A percentile compares a stretch with the other conserved stretches of the same genome.
phyloP scores from a whole-genome alignment of 2,113 vertebrate genomes.

The Progne subis region DNA sequence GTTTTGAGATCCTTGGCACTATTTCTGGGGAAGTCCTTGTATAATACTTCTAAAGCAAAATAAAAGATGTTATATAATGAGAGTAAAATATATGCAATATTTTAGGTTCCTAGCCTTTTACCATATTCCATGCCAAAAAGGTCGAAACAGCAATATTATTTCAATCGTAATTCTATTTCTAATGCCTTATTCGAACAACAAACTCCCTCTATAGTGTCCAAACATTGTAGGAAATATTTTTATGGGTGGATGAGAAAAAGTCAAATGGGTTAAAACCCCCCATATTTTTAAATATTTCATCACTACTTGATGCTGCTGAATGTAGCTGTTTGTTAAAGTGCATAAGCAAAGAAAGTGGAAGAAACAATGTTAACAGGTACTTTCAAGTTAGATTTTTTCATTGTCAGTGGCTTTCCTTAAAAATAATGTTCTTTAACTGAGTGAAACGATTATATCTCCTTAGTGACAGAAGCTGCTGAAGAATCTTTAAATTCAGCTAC shows the following conservation, averaged over 20 bases:
- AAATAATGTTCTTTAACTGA: background rate
- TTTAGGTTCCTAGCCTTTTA: background rate
- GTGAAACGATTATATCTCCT: background rate
- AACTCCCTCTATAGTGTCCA: background rate
- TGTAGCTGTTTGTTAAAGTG: background rate
- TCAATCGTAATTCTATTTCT: background rate
- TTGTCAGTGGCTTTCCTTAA: background rate
- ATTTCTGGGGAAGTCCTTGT: background rate
- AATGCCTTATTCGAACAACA: background rate
- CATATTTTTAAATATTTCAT: background rate
- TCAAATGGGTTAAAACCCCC: fast-evolving
- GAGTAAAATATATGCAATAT: background rate
- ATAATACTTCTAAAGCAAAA: background rate
- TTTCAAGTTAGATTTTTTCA: background rate
- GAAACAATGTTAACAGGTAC: background rate
- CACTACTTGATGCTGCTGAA: background rate
- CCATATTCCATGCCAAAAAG: background rate
- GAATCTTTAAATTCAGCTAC: constrained; percentile 31
- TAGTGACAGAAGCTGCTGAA: constrained; percentile 36
- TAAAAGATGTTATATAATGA: background rate
- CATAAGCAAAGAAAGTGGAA: constrained; percentile 7
- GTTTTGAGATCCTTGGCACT: constrained; percentile 11
- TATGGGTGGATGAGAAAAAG: background rate
- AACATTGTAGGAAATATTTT: background rate
- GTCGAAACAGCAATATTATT: background rate